Percentiles rank a stretch among this genome's conserved stretches.
phyloP scores from a whole-genome alignment of 2,797 vertebrate species.

The Rachycentron canadum region DNA sequence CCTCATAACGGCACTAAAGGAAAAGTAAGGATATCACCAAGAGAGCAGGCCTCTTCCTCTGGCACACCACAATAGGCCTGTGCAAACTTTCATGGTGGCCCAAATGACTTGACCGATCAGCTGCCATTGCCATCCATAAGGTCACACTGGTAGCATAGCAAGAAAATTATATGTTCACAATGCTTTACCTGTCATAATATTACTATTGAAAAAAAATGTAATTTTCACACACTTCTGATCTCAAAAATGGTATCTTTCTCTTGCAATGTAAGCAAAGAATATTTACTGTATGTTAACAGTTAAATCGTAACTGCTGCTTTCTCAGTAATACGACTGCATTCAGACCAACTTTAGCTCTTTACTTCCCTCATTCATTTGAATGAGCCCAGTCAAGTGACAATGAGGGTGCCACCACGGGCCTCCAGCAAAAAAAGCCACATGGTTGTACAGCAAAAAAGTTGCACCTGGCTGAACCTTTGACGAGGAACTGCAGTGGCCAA shows the following conservation, averaged over 20 bases:
- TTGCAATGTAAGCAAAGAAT: neutral
- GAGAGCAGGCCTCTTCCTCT: conserved; percentile 6
- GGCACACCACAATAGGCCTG: neutral
- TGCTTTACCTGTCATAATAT: neutral
- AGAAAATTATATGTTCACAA: too few relatives aligned
- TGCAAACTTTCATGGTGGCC: neutral
- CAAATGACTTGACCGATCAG: neutral
- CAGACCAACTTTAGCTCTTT: neutral
- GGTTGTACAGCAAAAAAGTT: neutral
- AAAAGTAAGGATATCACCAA: neutral
- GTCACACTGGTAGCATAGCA: neutral
- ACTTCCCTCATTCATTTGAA: neutral
- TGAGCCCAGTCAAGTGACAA: neutral
- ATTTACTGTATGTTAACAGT: neutral
- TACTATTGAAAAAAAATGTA: neutral
- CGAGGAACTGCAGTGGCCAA: neutral
- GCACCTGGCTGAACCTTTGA: neutral
- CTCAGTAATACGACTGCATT: neutral
- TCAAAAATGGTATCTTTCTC: neutral
- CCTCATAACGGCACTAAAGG: neutral
- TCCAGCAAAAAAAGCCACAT: neutral
- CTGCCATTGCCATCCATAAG: neutral
- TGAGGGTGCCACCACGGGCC: neutral
- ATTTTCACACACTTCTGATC: neutral
- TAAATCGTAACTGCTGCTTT: neutral